These are phyloP conservation scores for Piprites chloris DNA, from an alignment of 2,113 vertebrate genomes.

Conservation along the genomic window DNA sequence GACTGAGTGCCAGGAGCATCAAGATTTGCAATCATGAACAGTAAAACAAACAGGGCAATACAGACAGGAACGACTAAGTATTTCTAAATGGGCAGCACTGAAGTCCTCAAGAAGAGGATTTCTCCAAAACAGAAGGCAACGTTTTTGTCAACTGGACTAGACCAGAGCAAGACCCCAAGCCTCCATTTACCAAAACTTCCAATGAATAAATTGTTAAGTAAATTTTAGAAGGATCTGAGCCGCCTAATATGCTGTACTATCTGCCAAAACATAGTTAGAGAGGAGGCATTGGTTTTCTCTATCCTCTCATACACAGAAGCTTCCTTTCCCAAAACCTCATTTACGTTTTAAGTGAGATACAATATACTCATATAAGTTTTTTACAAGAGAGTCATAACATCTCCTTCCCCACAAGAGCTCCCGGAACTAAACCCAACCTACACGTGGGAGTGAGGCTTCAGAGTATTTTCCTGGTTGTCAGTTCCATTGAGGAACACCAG, in stretches of 20 bases:
- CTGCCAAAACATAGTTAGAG: background rate
- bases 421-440: background rate
- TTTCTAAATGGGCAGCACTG: background rate
- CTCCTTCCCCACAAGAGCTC: background rate
- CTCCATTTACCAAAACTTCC: background rate
- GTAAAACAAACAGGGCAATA: background rate
- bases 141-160: background rate
- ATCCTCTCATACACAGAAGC: background rate
- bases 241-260: background rate
- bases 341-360: background rate
- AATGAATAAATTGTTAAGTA: background rate
- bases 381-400: background rate
- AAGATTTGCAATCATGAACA: background rate
- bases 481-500: background rate
- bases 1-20: background rate
- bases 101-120: background rate
- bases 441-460: background rate
- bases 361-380: background rate
- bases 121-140: background rate
- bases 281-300: background rate
- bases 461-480: background rate
- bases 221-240: background rate
- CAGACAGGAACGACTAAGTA: rapidly evolving
- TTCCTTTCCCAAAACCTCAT: background rate
- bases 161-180: background rate